Evolutionary conservation across 1,140 invertebrate species (phyloP), one percentile per base, ranked within the genome.

Genomic region (Atta texana): DNA sequence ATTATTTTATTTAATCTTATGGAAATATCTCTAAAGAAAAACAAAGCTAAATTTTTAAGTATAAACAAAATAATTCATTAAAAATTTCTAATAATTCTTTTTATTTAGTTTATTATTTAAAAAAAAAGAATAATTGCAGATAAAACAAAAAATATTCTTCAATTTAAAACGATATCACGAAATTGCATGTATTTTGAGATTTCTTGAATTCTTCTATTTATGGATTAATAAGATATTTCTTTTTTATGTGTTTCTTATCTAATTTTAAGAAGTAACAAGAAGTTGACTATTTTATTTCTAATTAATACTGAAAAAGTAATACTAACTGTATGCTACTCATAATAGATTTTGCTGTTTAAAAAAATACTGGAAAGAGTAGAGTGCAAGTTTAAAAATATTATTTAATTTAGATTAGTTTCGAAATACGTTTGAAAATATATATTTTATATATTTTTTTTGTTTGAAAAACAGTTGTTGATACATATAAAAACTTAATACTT

Each of bases 401-500:
- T 57, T 69, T 24, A 18, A 39, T 80, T 39, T 39, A 69, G 12
- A 10, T 53, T 66, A 55, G n/a, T 53, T 21, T 51, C 21, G 7
- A 49, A 78, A 55, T 51, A 8, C 7, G 14, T 39, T 55, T 55
- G 0, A 10, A 66, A 55, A 44, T 44, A 16, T 24, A 28, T 4
- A 16, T 69, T 44, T 55, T 24, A 39, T 21, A 6, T 12, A 81
- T 34, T 57, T 64, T 5, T 31, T 24, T 44, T 44, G 10, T 44
- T 44, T 44, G 10, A 8, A n/a, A 57, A 14, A 4, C 12, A 21
- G 1, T 59, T 61, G 1, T 59, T 61, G 8, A 39, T 51, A 51
- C 16, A 8, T 69, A 12, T 78, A 44, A 68, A 14, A 39, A 57
- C 51, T 75, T 34, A 31, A 63, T 49, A 75, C 10, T 61, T 18